Base-by-base conservation (phyloP, 1,140 invertebrate species). In the Cyphomyrmex costatus region DNA sequence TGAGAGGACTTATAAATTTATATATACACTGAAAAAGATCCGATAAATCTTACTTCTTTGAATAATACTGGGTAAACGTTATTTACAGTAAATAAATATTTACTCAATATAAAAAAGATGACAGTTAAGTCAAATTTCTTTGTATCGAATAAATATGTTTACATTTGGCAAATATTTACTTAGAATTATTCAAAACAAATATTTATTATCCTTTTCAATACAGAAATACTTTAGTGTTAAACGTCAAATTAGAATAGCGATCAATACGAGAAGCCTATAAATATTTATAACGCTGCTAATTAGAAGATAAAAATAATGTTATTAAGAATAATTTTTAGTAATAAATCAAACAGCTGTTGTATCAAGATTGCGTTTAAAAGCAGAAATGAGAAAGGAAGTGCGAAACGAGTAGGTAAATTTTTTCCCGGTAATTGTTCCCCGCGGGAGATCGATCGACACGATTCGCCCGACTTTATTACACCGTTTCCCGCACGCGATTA, bases 391-490 rank as follows among this genome's bases (percentile, higher is more conserved):
- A 21, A 82, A 46, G 68, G 21, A 65, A 65, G 16, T 46, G 66
- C 51, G 66, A 46, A 73, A 73, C 36, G 19, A 60, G 42, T n/a
- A 36, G 66, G 68, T 24, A 19, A 82, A 73, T 82, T 73, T 83
- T 42, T 83, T 83, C 68, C 14, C 79, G 33, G 21, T 66, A 60
- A 61, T 73, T 46, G 33, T 60, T 74, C 42, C 68, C 65, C 65
- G 33, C 53, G 66, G 24, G 36, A 30, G 79, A 83, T 83, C 79
- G 68, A 83, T 83, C 78, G 63, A n/a, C 61, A 53, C 77, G 27
- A 65, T 78, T 77, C 71, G 58, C 42, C 8, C 83, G 76, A 86
- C 24, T 77, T 87, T 61, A 77, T 84, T 85, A 24, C 86, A 65
- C 60, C 60, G 58, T 73, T 76, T 30, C 56, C 46, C 53, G 58